Conservation (phyloP, 2,888 invertebrate species). For the Sipunculus nudus region DNA sequence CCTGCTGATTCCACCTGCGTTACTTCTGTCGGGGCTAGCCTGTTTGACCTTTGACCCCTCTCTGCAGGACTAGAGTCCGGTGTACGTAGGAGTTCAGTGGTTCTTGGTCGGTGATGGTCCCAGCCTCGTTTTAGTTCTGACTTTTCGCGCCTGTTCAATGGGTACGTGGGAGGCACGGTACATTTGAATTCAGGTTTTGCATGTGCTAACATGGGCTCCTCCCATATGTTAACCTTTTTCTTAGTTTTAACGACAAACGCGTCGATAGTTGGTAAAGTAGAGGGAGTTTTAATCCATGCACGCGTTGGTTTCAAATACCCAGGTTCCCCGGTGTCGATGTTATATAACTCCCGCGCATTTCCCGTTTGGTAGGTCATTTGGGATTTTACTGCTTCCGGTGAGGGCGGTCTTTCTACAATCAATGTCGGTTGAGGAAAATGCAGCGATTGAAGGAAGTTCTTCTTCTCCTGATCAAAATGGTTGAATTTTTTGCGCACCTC, state of each 20-base stretch:
- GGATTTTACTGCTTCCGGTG: conserved; percentile 41
- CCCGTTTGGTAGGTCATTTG: not conserved
- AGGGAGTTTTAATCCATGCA: conserved; percentile 46
- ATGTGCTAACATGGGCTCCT: conserved; percentile 45
- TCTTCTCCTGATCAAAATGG: not conserved
- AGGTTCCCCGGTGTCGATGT: conserved; percentile 26
- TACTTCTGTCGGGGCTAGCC: too few species aligned
- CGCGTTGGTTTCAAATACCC: conserved; percentile 51
- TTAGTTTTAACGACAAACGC: conserved; percentile 45
- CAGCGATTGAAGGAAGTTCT: not conserved
- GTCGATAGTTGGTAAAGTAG: conserved; percentile 53
- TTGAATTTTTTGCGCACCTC: not conserved
- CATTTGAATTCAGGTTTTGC: conserved; percentile 45
- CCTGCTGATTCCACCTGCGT: too few species aligned
- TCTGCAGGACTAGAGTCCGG: too few species aligned
- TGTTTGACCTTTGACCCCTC: too few species aligned
- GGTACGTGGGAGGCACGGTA: conserved; percentile 45
- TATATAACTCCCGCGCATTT: not conserved
- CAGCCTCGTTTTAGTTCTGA: conserved; percentile 47
- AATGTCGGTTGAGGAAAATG: conserved; percentile 46
- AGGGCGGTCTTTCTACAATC: conserved; percentile 52
- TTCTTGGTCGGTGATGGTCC: conserved; percentile 46
- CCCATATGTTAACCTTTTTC: conserved; percentile 57
- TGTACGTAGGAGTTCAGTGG: too few species aligned
- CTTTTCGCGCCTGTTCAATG: conserved; percentile 44